These are phyloP conservation scores for Blastomussa wellsi DNA, from an alignment of 92 coral and sea anemone genomes.

Conservation along the genomic window DNA sequence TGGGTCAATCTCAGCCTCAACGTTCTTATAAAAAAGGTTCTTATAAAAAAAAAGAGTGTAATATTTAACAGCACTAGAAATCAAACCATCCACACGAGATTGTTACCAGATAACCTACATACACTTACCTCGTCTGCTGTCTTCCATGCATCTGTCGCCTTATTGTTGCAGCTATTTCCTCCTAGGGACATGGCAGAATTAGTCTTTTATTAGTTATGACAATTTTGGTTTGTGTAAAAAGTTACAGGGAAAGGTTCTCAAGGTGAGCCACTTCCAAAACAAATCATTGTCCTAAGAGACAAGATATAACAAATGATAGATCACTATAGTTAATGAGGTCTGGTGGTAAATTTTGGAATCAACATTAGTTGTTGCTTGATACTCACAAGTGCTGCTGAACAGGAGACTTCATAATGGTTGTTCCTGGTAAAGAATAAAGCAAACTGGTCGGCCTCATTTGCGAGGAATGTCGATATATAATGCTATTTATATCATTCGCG, in stretches of 20 bases:
- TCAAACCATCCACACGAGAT: background rate
- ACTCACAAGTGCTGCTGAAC: background rate
- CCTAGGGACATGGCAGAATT: background rate
- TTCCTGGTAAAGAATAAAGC: background rate
- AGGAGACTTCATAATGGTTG: background rate
- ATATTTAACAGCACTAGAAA: no score
- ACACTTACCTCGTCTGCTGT: background rate
- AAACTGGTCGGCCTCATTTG: background rate
- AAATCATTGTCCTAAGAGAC: background rate
- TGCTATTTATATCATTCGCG: no score
- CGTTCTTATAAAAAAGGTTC: no score
- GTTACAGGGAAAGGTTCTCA: background rate
- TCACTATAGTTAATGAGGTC: background rate
- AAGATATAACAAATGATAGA: no score
- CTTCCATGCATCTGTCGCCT: background rate
- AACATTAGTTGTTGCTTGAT: background rate
- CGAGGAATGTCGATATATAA: background rate
- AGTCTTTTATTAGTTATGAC: background rate
- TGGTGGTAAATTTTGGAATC: background rate
- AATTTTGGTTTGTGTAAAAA: background rate
- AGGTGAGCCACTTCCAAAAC: background rate
- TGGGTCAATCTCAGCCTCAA: no score
- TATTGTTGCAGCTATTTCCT: background rate
- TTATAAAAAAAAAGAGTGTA: no score
- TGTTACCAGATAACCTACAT: background rate